A percentile compares a stretch with the other conserved stretches of the same genome.
Evolutionary conservation across 2,888 invertebrate species (phyloP).

Genomic region (Sussaba pulchella): DNA sequence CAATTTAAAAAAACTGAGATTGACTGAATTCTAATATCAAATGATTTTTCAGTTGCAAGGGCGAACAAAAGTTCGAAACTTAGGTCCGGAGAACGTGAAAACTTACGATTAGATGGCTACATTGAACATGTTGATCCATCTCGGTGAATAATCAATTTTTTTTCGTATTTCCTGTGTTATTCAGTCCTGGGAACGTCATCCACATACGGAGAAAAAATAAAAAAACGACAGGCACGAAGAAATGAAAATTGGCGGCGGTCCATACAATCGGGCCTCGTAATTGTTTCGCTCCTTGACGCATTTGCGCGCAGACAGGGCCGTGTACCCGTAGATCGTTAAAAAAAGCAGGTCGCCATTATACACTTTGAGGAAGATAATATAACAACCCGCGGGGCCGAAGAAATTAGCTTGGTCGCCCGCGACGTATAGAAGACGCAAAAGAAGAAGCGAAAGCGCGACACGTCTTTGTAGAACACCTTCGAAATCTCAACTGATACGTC

Average conservation of each 20-base stretch:
- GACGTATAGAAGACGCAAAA: constrained; percentile 23
- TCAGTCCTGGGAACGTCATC: too few relatives aligned
- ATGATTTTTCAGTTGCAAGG: too few relatives aligned
- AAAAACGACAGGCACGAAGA: too few relatives aligned
- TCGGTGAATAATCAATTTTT: too few relatives aligned
- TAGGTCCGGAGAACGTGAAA: too few relatives aligned
- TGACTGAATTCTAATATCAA: too few relatives aligned
- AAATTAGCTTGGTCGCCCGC: constrained; percentile 57
- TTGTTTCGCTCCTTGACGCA: constrained; percentile 50
- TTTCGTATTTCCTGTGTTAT: too few relatives aligned
- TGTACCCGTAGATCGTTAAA: constrained; percentile 42
- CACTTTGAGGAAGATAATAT: constrained; percentile 61
- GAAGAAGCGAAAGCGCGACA: constrained; percentile 11
- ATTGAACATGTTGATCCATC: too few relatives aligned
- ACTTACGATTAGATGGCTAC: too few relatives aligned
- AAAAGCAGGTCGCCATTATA: constrained; percentile 58
- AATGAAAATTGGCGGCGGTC: constrained; percentile 12
- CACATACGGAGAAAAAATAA: too few relatives aligned
- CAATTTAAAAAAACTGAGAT: background rate
- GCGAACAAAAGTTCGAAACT: too few relatives aligned
- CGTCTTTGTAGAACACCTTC: constrained; percentile 47
- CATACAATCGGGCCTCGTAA: constrained; percentile 29
- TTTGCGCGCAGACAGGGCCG: constrained; percentile 26
- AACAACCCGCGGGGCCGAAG: constrained; percentile 47
- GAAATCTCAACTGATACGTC: constrained; percentile 48